Conservation (phyloP, 2,888 invertebrate species). For the Anticlea derivata region DNA sequence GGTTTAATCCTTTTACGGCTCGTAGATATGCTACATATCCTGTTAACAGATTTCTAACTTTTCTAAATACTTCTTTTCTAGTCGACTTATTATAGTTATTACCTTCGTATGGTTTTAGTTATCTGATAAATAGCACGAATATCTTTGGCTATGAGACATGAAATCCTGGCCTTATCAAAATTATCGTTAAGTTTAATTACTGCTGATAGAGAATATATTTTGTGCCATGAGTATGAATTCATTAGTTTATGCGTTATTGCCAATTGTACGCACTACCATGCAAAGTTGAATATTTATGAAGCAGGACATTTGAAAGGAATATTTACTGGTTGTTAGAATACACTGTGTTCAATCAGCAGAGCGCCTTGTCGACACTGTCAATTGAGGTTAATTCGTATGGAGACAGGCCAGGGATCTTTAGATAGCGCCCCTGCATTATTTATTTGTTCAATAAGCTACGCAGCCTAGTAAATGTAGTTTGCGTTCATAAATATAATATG, state of each 20-base stretch:
- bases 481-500: conserved; percentile 47
- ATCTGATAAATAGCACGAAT: conserved; percentile 38
- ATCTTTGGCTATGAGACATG: conserved; percentile 36
- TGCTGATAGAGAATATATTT: conserved; percentile 10
- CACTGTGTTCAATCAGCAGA: conserved; percentile 79
- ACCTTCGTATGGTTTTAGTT: conserved; percentile 9
- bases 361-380: conserved; percentile 78
- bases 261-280: conserved; percentile 19
- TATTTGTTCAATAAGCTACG: conserved; percentile 77
- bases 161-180: conserved; percentile 34
- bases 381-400: conserved; percentile 82
- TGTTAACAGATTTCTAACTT: conserved; percentile 14
- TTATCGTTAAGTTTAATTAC: conserved; percentile 20
- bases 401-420: conserved; percentile 78
- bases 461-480: conserved; percentile 60
- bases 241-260: conserved; percentile 28
- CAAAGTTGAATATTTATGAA: conserved; percentile 53
- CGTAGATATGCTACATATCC: conserved; percentile 21
- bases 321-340: conserved; percentile 58
- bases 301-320: conserved; percentile 53
- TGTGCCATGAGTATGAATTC: conserved; percentile 14
- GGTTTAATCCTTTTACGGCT: conserved; percentile 34
- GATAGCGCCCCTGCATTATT: conserved; percentile 75
- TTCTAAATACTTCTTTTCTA: conserved; percentile 11
- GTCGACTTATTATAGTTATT: conserved; percentile 11